A percentile compares a stretch with the other conserved stretches of the same genome.
Evolutionary conservation across 2,113 vertebrate species (phyloP).

Genomic region (Cyanistes caeruleus): DNA sequence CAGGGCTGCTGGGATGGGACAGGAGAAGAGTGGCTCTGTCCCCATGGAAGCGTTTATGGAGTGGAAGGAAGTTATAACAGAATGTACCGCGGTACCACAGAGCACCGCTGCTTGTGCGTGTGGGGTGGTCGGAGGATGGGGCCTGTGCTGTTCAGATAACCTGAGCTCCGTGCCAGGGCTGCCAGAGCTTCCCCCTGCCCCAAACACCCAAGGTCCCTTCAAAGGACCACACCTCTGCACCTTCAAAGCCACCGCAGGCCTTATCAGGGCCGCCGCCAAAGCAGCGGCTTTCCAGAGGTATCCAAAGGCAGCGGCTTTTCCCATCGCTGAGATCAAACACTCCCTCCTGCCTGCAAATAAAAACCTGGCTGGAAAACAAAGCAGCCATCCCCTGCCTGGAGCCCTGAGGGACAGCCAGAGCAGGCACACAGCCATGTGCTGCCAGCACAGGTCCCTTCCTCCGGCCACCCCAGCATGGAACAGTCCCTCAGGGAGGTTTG

Average conservation of each 20-base stretch:
- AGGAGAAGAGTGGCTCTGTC: not conserved
- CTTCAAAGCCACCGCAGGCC: not conserved
- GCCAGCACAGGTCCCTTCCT: not conserved
- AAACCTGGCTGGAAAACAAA: constrained; percentile 21
- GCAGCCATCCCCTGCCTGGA: fast-evolving
- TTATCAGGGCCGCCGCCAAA: constrained; percentile 10
- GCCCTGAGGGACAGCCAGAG: not conserved
- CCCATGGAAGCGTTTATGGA: constrained; percentile 27
- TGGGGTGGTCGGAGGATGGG: too few relatives aligned
- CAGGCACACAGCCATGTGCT: fast-evolving
- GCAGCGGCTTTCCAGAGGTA: not conserved
- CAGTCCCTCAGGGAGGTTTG: not conserved
- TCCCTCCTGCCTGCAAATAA: constrained; percentile 32
- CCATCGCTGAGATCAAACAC: not conserved
- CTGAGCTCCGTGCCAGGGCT: not conserved
- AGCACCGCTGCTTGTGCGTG: not conserved
- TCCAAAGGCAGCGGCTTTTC: not conserved
- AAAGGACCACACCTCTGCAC: not conserved
- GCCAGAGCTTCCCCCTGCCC: not conserved
- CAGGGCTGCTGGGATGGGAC: not conserved
- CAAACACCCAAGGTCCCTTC: not conserved
- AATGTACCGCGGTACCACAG: not conserved
- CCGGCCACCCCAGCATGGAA: not conserved
- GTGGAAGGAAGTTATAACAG: constrained; percentile 48
- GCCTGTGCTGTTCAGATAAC: constrained; percentile 25